These are phyloP conservation scores for Capricornis sumatraensis DNA, from an alignment of 2,113 vertebrate genomes.

Conservation along the genomic window DNA sequence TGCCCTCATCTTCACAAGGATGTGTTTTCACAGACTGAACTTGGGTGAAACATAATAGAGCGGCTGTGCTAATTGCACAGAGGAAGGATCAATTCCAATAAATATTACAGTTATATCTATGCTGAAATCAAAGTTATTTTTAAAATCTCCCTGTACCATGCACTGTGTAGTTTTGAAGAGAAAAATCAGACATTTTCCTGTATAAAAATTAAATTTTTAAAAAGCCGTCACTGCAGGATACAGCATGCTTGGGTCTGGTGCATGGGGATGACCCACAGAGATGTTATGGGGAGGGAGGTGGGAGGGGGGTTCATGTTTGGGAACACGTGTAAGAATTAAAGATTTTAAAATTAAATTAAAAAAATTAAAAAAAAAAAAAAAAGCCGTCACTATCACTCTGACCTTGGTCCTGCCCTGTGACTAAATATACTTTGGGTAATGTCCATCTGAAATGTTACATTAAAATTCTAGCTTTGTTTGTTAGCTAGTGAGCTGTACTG, in stretches of 20 bases:
- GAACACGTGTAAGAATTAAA: too few species aligned
- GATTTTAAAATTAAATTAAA: too few species aligned
- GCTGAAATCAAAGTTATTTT: not conserved
- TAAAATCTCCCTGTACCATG: not conserved
- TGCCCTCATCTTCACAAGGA: not conserved
- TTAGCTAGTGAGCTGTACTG: not conserved
- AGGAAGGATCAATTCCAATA: not conserved
- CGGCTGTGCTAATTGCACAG: not conserved
- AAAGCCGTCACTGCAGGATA: not conserved
- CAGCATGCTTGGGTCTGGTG: too few species aligned
- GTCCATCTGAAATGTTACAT: not conserved
- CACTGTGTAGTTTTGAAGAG: not conserved
- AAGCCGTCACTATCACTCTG: not conserved
- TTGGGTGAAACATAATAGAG: not conserved
- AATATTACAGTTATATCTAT: not conserved
- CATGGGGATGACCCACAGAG: too few species aligned
- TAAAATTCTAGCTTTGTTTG: not conserved
- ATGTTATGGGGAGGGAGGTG: too few species aligned
- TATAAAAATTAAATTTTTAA: not conserved
- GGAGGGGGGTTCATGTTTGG: too few species aligned
- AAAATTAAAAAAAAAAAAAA: too few species aligned
- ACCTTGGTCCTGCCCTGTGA: not conserved
- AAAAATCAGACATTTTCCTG: not conserved
- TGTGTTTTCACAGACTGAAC: not conserved
- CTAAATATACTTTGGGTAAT: not conserved